These are phyloP conservation scores for Calidris pugnax DNA, from an alignment of 2,113 vertebrate genomes.

Conservation along the genomic window DNA sequence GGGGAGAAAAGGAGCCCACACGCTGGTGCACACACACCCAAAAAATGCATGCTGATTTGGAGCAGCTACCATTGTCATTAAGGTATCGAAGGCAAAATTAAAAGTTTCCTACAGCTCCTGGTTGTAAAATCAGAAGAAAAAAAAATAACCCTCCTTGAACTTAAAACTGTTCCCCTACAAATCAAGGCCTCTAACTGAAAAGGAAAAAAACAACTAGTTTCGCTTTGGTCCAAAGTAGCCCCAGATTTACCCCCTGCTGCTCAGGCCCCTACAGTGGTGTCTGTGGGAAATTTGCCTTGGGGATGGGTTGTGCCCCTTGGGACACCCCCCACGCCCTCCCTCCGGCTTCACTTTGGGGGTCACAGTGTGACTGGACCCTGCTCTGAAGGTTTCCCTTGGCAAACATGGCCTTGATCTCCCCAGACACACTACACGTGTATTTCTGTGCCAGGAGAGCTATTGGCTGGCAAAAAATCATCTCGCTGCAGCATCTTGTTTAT, in stretches of 20 bases:
- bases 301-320: neutral
- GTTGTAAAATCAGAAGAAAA: neutral
- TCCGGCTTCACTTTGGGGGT: no score
- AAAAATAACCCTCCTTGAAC: neutral
- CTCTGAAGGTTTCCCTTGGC: neutral
- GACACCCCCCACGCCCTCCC: neutral
- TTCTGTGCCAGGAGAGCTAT: neutral
- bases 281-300: neutral
- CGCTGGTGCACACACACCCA: neutral
- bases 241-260: neutral
- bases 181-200: neutral
- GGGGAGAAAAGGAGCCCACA: neutral
- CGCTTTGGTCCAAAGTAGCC: neutral
- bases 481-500: neutral
- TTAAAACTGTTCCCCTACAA: neutral
- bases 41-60: neutral
- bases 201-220: neutral
- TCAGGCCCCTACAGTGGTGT: neutral
- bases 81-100: neutral
- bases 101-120: neutral
- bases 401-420: neutral
- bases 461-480: neutral
- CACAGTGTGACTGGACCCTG: neutral
- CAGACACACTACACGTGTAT: accelerated
- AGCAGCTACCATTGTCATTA: neutral